phyloP scores from a whole-genome alignment of 2,113 vertebrate species.

The Pica pica region DNA sequence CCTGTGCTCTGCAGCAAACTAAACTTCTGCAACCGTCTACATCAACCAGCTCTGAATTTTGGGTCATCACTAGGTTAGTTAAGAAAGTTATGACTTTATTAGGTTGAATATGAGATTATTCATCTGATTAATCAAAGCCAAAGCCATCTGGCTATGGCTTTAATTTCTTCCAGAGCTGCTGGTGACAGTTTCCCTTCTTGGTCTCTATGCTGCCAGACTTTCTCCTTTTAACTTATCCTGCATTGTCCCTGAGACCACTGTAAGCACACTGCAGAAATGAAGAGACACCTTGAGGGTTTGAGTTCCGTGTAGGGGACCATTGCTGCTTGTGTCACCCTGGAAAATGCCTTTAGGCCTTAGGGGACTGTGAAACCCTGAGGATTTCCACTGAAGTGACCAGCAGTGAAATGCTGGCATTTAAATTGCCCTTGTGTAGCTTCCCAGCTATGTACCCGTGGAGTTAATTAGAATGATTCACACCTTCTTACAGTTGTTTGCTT shows the following conservation, averaged over 20 bases:
- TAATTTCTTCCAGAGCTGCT: not conserved
- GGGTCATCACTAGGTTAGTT: not conserved
- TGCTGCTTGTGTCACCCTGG: not conserved
- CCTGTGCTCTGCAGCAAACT: not conserved
- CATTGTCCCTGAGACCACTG: not conserved
- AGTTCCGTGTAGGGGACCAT: not conserved
- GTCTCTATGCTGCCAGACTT: not conserved
- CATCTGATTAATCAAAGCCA: no score
- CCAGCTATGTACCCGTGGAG: not conserved
- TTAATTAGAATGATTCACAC: constrained; percentile 37
- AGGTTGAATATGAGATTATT: not conserved
- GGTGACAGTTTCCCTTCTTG: not conserved
- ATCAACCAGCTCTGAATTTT: not conserved
- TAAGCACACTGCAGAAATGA: not conserved
- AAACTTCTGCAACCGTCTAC: not conserved
- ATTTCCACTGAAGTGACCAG: not conserved
- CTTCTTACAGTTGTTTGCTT: not conserved
- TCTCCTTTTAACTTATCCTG: not conserved
- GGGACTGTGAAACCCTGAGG: not conserved
- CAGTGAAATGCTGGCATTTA: not conserved
- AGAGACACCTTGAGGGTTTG: not conserved
- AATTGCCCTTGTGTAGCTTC: not conserved
- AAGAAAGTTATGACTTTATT: not conserved
- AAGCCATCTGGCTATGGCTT: not conserved
- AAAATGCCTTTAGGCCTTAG: not conserved